A percentile compares a stretch with the other conserved stretches of the same genome.
phyloP scores from a whole-genome alignment of 2,888 invertebrate genomes.

The Caradrina kadenii region DNA sequence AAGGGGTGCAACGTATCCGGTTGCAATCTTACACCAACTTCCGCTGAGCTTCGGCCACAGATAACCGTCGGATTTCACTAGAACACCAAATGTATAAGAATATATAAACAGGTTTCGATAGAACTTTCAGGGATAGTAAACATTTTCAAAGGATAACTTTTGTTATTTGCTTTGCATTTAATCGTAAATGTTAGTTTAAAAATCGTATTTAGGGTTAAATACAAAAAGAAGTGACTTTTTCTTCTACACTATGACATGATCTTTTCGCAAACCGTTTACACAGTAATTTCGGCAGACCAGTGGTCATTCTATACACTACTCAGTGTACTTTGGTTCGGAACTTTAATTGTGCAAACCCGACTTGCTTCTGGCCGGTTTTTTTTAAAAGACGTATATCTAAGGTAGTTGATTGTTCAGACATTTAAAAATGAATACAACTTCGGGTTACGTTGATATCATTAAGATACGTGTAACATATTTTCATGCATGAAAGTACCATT shows the following conservation, averaged over 20 bases:
- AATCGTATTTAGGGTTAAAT: no score
- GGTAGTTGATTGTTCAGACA: not conserved
- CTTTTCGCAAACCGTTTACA: no score
- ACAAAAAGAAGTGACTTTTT: not conserved
- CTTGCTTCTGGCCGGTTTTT: not conserved
- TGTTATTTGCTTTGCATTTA: not conserved
- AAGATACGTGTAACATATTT: not conserved
- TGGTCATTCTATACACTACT: not conserved
- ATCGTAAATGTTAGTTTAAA: not conserved
- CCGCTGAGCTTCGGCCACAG: conserved; percentile 69
- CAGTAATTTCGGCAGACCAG: no score
- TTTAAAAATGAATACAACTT: conserved; percentile 8
- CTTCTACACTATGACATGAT: not conserved
- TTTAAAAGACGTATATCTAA: not conserved
- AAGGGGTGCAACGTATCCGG: conserved; percentile 83
- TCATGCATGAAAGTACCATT: conserved; percentile 17
- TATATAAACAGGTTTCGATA: conserved; percentile 4
- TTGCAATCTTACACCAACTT: conserved; percentile 87
- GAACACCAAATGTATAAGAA: conserved; percentile 34
- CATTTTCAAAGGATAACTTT: not conserved
- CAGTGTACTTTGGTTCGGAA: not conserved
- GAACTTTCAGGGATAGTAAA: not conserved
- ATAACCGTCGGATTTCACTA: conserved; percentile 53
- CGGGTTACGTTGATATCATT: not conserved
- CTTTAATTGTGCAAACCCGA: not conserved